phyloP scores from a whole-genome alignment of 2,888 invertebrate species.

The Tolmerus cingulatus region DNA sequence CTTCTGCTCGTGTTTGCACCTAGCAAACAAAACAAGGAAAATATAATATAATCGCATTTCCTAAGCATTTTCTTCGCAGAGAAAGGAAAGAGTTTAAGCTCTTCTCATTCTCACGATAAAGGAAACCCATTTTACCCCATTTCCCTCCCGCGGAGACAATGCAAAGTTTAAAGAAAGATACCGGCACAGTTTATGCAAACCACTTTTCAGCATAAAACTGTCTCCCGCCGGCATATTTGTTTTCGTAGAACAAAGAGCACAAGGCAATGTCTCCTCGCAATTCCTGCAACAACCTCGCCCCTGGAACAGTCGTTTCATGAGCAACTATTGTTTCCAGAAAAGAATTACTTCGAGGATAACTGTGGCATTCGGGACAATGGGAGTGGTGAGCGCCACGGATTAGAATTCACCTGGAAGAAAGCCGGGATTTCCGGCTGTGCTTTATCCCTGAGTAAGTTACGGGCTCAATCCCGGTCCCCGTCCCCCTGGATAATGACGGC shows the following conservation, averaged over 20 bases:
- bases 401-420: slow-evolving; percentile 36
- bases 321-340: slow-evolving; percentile 5
- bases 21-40: slow-evolving; percentile 1
- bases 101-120: neutral
- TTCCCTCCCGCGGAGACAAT: neutral
- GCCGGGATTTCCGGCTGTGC: neutral
- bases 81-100: slow-evolving; percentile 5
- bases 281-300: slow-evolving; percentile 26
- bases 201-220: slow-evolving; percentile 39
- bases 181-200: slow-evolving; percentile 39
- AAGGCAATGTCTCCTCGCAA: slow-evolving; percentile 11
- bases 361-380: slow-evolving; percentile 8
- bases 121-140: slow-evolving; percentile 4
- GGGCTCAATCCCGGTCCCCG: neutral
- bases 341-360: slow-evolving; percentile 31
- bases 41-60: slow-evolving; percentile 38
- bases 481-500: neutral
- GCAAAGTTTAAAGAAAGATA: slow-evolving; percentile 26
- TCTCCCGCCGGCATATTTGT: slow-evolving; percentile 37
- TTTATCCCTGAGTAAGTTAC: neutral
- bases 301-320: slow-evolving; percentile 23
- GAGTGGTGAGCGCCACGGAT: slow-evolving; percentile 6
- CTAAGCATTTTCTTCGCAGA: slow-evolving; percentile 1
- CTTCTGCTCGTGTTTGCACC: slow-evolving; percentile 1
- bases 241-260: slow-evolving; percentile 32